Percentiles rank a stretch among this genome's conserved stretches.
These are phyloP conservation scores for Hydrotaea cyrtoneurina DNA, from an alignment of 2,888 invertebrate species.

Conservation along the genomic window DNA sequence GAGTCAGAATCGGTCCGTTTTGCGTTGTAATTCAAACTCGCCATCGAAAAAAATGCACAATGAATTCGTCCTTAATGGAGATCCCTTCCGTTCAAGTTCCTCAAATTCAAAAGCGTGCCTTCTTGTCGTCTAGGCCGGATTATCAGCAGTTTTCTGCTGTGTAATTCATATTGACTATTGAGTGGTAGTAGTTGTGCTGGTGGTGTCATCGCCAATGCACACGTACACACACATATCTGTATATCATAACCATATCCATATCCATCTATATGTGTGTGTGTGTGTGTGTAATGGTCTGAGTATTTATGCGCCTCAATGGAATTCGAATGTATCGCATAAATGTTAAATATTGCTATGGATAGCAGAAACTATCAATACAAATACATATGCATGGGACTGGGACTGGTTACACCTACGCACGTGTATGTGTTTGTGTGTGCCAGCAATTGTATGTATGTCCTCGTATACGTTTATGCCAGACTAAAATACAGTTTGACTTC, in stretches of 20 bases:
- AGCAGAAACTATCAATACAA: conserved; percentile 3
- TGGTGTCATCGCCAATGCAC: not conserved
- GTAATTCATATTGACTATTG: not conserved
- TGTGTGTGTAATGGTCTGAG: too few relatives aligned
- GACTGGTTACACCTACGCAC: not conserved
- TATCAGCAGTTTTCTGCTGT: too few relatives aligned
- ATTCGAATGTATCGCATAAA: not conserved
- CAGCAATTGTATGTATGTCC: too few relatives aligned
- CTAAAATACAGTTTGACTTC: not conserved
- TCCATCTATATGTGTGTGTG: too few relatives aligned
- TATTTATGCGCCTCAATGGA: not conserved
- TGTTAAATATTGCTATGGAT: not conserved
- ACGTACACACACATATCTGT: not conserved
- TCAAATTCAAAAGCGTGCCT: too few relatives aligned
- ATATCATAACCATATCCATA: too few relatives aligned
- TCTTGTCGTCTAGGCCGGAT: too few relatives aligned
- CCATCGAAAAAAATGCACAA: too few relatives aligned
- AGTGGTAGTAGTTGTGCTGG: not conserved
- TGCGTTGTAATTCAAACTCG: too few relatives aligned
- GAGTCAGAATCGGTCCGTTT: too few relatives aligned
- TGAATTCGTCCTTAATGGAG: too few relatives aligned
- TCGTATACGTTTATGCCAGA: not conserved
- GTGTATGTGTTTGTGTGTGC: not conserved
- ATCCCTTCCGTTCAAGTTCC: too few relatives aligned
- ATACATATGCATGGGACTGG: not conserved